Evolutionary conservation across 2,113 vertebrate species (phyloP).

Genomic region (Delphinus delphis): DNA sequence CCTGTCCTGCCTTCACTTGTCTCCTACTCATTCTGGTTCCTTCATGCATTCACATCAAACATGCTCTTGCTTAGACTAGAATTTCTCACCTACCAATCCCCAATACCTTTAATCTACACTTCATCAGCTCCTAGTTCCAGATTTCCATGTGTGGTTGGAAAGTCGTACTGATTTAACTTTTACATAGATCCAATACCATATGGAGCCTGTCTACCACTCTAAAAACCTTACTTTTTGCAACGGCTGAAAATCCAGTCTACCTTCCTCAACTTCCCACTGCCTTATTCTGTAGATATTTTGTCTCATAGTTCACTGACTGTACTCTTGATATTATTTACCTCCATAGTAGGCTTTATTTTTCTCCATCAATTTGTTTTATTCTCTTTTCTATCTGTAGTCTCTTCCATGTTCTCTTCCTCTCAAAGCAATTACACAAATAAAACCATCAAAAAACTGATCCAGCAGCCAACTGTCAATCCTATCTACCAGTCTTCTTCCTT

Average conservation of each 20-base stretch:
- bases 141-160: not conserved
- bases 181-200: not conserved
- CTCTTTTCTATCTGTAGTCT: not conserved
- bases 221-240: not conserved
- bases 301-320: not conserved
- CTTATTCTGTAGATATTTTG: not conserved
- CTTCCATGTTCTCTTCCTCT: not conserved
- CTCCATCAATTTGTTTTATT: not conserved
- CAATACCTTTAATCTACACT: not conserved
- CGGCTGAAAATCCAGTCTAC: not conserved
- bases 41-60: not conserved
- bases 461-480: not conserved
- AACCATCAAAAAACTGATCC: not conserved
- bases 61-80: not conserved
- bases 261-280: not conserved
- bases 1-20: not conserved
- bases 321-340: not conserved
- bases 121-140: not conserved
- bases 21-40: not conserved
- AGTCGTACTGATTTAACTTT: not conserved
- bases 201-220: not conserved
- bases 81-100: not conserved
- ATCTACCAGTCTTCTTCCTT: not conserved
- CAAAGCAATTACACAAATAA: slow-evolving; percentile 1
- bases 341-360: not conserved